Evolutionary conservation across 2,888 invertebrate genomes (phyloP).

Genomic region (Amphipyra berbera): DNA sequence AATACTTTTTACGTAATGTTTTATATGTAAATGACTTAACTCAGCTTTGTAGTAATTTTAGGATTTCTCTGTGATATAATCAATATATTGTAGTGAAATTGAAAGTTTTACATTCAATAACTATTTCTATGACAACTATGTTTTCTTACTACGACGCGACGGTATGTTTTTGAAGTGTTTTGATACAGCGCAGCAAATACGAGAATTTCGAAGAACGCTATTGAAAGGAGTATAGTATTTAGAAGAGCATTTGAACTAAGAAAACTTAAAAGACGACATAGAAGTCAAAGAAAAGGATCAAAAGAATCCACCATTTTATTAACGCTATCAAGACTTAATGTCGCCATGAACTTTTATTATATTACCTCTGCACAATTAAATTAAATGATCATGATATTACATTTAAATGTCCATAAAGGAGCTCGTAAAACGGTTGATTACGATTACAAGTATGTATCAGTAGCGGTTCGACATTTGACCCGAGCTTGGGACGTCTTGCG

Average conservation of each 20-base stretch:
- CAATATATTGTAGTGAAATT: slow-evolving; percentile 8
- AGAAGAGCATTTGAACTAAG: neutral
- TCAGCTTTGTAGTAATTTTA: slow-evolving; percentile 15
- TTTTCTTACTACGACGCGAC: neutral
- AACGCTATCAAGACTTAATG: neutral
- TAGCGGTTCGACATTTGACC: slow-evolving; percentile 46
- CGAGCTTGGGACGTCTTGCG: slow-evolving; percentile 27
- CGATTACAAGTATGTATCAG: slow-evolving; percentile 27
- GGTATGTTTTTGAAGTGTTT: no score
- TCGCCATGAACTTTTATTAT: neutral
- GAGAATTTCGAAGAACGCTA: no score
- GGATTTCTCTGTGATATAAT: slow-evolving; percentile 31
- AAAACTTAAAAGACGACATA: neutral
- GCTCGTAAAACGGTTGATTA: slow-evolving; percentile 29
- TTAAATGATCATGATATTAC: neutral
- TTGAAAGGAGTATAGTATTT: no score
- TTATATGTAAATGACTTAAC: slow-evolving; percentile 29
- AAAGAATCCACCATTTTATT: neutral
- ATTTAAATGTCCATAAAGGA: slow-evolving; percentile 1
- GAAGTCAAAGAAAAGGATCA: neutral
- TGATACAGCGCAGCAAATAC: no score
- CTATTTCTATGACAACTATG: neutral
- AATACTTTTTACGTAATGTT: slow-evolving; percentile 30
- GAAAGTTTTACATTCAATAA: neutral
- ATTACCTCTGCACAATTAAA: neutral